These are phyloP conservation scores for Miichthys miiuy DNA, from an alignment of 2,797 vertebrate species.

Conservation along the genomic window DNA sequence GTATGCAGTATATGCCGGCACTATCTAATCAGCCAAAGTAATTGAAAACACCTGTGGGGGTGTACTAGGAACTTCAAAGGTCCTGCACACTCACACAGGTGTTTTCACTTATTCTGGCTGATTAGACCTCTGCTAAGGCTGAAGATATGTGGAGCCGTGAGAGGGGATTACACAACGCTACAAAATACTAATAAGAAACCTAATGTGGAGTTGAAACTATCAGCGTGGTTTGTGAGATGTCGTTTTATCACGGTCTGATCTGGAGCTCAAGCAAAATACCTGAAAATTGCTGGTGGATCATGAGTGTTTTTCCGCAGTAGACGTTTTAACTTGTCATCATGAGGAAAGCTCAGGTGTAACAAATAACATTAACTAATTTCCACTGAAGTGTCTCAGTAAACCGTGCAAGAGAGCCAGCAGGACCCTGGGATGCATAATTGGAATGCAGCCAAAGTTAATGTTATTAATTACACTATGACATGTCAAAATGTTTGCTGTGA, in stretches of 20 bases:
- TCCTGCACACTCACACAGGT: constrained; percentile 20
- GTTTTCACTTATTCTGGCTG: constrained; percentile 24
- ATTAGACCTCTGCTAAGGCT: constrained; percentile 25
- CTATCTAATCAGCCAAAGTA: constrained; percentile 9
- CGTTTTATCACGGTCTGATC: constrained; percentile 5
- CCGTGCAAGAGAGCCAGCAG: background rate
- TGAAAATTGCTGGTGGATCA: background rate
- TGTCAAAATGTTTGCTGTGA: constrained; percentile 5
- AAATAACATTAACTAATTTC: background rate
- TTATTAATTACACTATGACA: constrained; percentile 19
- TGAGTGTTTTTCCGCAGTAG: background rate
- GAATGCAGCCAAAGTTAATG: constrained; percentile 9
- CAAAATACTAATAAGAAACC: constrained; percentile 12
- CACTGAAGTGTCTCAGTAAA: background rate
- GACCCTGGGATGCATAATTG: background rate
- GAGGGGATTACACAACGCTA: constrained; percentile 17
- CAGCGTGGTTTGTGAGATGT: background rate
- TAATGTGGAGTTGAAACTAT: background rate
- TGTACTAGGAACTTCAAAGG: background rate
- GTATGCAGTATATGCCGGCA: background rate
- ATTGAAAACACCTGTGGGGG: constrained; percentile 15
- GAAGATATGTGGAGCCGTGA: background rate
- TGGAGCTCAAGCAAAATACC: constrained; percentile 8
- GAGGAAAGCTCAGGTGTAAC: background rate
- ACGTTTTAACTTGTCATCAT: constrained; percentile 3